A percentile compares a stretch with the other conserved stretches of the same genome.
Evolutionary conservation across 2,888 invertebrate genomes (phyloP).

Genomic region (Ptycholaimellus sp.): DNA sequence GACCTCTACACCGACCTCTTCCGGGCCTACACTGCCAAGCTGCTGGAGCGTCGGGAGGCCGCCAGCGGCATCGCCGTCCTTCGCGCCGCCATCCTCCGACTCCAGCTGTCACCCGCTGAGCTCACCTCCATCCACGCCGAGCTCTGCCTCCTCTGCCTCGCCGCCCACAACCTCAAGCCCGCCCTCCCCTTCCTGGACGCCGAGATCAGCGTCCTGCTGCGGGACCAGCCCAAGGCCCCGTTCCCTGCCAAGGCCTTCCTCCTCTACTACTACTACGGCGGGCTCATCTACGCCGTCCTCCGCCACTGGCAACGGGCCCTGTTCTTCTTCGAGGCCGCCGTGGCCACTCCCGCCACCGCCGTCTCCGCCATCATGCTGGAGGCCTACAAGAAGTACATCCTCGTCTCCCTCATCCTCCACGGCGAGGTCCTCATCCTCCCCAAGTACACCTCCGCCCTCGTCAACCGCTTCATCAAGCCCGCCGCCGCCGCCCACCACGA

Average conservation of each 20-base stretch:
- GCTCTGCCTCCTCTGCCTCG: conserved; percentile 56
- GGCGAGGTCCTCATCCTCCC: conserved; percentile 49
- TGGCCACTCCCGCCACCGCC: conserved; percentile 74
- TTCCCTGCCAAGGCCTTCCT: conserved; percentile 70
- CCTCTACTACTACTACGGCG: conserved; percentile 83
- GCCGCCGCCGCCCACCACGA: conserved; percentile 66
- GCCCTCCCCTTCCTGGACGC: conserved; percentile 62
- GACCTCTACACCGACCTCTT: no score
- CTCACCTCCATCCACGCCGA: conserved; percentile 79
- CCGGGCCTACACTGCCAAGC: no score
- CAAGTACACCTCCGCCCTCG: conserved; percentile 71
- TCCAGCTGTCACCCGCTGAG: conserved; percentile 61
- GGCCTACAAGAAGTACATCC: conserved; percentile 80
- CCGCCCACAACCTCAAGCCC: conserved; percentile 71
- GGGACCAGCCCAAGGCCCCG: not conserved
- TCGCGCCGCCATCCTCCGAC: conserved; percentile 57
- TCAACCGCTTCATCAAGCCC: conserved; percentile 39
- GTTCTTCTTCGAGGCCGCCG: conserved; percentile 70
- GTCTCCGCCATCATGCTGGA: conserved; percentile 92
- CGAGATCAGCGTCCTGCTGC: conserved; percentile 44
- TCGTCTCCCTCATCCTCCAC: conserved; percentile 66
- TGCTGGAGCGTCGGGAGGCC: no score
- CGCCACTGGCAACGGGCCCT: conserved; percentile 74
- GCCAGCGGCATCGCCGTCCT: conserved; percentile 63
- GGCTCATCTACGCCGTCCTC: conserved; percentile 79